These are phyloP conservation scores for Petrophora chlorosata DNA, from an alignment of 2,888 invertebrate species.

Conservation along the genomic window DNA sequence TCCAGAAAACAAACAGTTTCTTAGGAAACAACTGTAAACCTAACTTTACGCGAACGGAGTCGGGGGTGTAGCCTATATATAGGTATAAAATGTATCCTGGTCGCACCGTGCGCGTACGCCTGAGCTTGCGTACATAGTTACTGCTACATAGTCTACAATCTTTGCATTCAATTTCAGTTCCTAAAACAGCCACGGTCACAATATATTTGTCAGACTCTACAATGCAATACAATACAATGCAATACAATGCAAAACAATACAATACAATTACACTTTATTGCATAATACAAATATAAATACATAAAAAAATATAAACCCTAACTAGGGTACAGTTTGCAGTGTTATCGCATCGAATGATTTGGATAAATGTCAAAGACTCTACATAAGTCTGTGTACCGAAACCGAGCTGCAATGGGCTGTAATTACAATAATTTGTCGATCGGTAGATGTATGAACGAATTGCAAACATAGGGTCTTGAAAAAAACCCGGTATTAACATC, in stretches of 20 bases:
- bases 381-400: too few relatives aligned
- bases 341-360: too few relatives aligned
- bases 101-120: neutral
- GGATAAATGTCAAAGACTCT: too few relatives aligned
- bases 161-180: slow-evolving; percentile 1
- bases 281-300: too few relatives aligned
- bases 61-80: too few relatives aligned
- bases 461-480: slow-evolving; percentile 26
- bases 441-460: slow-evolving; percentile 46
- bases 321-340: too few relatives aligned
- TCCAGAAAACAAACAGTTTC: too few relatives aligned
- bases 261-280: too few relatives aligned
- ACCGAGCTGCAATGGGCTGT: slow-evolving; percentile 48
- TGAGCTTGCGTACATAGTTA: neutral
- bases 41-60: too few relatives aligned
- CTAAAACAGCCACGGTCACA: slow-evolving; percentile 5
- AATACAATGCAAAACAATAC: too few relatives aligned
- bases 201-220: slow-evolving; percentile 8
- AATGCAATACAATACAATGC: slow-evolving; percentile 7
- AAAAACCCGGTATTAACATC: slow-evolving; percentile 28
- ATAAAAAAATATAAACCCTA: too few relatives aligned
- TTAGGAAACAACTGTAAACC: too few relatives aligned
- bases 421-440: slow-evolving; percentile 55
- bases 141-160: neutral
- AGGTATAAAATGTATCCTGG: neutral